Evolutionary conservation across 2,113 vertebrate genomes (phyloP).

Genomic region (Stercorarius parasiticus): DNA sequence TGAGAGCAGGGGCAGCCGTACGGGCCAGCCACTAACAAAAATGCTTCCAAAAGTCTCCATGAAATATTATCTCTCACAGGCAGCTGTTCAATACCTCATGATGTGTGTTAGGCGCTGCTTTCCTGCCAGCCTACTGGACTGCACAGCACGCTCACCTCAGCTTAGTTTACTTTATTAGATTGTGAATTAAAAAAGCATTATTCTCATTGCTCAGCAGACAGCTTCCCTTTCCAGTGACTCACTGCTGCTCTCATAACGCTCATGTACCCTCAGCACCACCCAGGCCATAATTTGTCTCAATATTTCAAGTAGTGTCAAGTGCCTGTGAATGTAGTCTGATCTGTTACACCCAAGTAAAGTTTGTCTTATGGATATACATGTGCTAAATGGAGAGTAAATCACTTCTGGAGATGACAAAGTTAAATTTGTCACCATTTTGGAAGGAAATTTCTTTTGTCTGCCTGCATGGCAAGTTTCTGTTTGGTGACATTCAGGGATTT

Average conservation of each 20-base stretch:
- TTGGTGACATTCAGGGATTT: not conserved
- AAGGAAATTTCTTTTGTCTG: not conserved
- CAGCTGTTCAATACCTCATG: conserved; percentile 47
- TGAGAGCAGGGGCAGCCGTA: not conserved
- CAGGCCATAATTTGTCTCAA: not conserved
- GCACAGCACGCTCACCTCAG: not conserved
- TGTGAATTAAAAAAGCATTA: not conserved
- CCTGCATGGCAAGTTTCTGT: not conserved
- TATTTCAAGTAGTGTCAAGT: not conserved
- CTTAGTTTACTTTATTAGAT: not conserved
- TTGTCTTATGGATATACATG: not conserved
- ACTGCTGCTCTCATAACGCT: not conserved
- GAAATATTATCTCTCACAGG: conserved; percentile 28
- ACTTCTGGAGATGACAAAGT: not conserved
- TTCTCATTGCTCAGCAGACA: not conserved
- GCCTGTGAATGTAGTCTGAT: not conserved
- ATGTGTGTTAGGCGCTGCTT: not conserved
- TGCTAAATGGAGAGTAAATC: not conserved
- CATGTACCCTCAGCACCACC: not conserved
- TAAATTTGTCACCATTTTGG: not conserved
- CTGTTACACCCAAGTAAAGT: not conserved
- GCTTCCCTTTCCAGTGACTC: not conserved
- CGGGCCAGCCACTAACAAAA: not conserved
- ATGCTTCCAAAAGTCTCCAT: conserved; percentile 22
- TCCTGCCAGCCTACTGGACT: not conserved